phyloP scores from a whole-genome alignment of 1,140 invertebrate species.

The Campoletis sonorensis region DNA sequence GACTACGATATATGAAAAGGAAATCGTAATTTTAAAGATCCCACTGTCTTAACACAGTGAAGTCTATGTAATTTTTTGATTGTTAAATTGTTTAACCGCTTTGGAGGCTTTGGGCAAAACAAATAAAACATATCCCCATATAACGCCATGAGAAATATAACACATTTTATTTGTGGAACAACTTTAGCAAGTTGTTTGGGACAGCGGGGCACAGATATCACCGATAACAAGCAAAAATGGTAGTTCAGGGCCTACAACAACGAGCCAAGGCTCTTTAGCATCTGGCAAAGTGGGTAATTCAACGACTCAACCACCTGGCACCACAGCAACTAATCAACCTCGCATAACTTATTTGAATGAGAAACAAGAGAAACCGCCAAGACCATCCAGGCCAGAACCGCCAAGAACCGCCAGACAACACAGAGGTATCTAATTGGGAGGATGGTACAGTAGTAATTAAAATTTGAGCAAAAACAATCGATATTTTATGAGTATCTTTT shows the following conservation, averaged over 20 bases:
- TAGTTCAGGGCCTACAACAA: constrained; percentile 73
- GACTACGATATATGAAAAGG: neutral
- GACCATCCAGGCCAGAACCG: constrained; percentile 68
- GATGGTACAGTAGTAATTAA: too few relatives aligned
- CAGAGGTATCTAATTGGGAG: constrained; percentile 73
- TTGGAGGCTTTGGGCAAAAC: too few relatives aligned
- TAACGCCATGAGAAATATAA: too few relatives aligned
- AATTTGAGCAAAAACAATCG: too few relatives aligned
- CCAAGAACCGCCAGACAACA: constrained; percentile 74
- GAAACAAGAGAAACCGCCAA: constrained; percentile 71
- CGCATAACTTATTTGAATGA: constrained; percentile 79
- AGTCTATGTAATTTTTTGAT: too few relatives aligned
- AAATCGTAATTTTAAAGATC: too few relatives aligned
- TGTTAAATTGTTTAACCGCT: too few relatives aligned
- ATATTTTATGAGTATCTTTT: too few relatives aligned
- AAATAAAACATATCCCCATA: too few relatives aligned
- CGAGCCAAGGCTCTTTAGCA: constrained; percentile 71
- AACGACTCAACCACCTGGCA: constrained; percentile 60
- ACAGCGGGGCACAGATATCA: constrained; percentile 68
- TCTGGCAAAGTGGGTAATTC: constrained; percentile 70
- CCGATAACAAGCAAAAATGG: constrained; percentile 71
- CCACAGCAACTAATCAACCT: constrained; percentile 70
- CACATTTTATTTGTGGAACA: constrained; percentile 27
- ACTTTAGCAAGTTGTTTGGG: constrained; percentile 68
- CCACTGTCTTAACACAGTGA: too few relatives aligned